Conservation (phyloP, 2,797 vertebrate genomes). For the Pelodytes ibericus region DNA sequence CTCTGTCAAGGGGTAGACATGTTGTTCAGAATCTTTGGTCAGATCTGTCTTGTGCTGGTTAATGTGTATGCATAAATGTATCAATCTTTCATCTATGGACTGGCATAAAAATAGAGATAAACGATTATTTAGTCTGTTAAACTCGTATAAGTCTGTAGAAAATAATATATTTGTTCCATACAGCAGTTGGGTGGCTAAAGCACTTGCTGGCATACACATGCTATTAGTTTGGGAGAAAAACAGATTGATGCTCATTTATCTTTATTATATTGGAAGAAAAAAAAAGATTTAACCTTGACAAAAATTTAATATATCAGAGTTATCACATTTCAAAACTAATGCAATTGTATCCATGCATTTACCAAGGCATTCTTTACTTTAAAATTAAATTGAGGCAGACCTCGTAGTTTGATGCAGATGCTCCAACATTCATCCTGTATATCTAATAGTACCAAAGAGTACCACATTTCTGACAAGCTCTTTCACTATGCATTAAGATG, state of each 20-base stretch:
- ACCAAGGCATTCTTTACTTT: constrained; percentile 35
- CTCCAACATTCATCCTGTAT: neutral
- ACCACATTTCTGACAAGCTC: neutral
- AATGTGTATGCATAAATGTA: no score
- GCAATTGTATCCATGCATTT: constrained; percentile 32
- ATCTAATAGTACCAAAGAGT: neutral
- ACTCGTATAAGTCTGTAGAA: no score
- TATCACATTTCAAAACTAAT: constrained; percentile 7
- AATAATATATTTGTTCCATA: neutral
- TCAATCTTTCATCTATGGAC: no score
- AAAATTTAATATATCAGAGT: constrained; percentile 7
- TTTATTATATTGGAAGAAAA: neutral
- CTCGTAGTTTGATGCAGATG: neutral
- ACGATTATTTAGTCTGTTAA: no score
- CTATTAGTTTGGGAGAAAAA: neutral
- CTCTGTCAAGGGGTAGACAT: no score
- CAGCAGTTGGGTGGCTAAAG: neutral
- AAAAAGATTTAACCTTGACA: constrained; percentile 17
- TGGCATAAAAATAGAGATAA: no score
- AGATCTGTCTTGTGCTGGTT: no score
- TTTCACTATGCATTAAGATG: neutral
- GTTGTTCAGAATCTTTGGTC: no score
- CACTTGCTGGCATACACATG: neutral
- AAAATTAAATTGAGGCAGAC: constrained; percentile 19
- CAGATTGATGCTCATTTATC: neutral